Conservation (phyloP, 1,140 invertebrate species). For the Pachyrhynchus sulphureomaculatus region DNA sequence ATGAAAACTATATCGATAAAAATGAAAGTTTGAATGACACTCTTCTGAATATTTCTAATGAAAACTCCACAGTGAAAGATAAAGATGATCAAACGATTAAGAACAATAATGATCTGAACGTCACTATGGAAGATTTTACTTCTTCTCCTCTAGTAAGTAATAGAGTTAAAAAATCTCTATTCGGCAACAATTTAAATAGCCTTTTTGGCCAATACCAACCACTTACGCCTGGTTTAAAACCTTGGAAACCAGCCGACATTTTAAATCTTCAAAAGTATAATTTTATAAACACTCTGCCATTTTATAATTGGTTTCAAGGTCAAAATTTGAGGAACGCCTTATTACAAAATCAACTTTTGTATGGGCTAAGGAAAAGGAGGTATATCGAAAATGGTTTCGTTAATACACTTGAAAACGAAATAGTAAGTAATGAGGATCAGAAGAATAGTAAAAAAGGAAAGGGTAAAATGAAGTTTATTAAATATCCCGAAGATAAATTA, state of each 20-base stretch:
- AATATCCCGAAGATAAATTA: no score
- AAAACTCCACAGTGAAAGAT: no score
- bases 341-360: neutral
- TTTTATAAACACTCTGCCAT: neutral
- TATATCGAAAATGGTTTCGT: neutral
- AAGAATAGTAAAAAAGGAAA: neutral
- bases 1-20: neutral
- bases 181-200: neutral
- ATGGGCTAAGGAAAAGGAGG: neutral
- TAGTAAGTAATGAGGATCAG: neutral
- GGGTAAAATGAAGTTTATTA: neutral
- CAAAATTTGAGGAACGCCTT: neutral
- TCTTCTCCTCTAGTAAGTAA: neutral
- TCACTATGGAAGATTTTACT: no score
- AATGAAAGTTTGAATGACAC: neutral
- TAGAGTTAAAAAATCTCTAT: neutral
- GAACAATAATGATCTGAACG: no score
- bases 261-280: slow-evolving; percentile 17
- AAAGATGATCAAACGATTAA: no score
- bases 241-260: slow-evolving; percentile 35
- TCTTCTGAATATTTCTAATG: no score
- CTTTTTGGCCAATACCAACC: slow-evolving; percentile 29
- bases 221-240: slow-evolving; percentile 14
- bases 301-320: neutral
- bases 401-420: neutral